Percentiles rank a stretch among this genome's conserved stretches.
Conservation (phyloP, 2,797 vertebrate genomes). For the Sebastes cheni region DNA sequence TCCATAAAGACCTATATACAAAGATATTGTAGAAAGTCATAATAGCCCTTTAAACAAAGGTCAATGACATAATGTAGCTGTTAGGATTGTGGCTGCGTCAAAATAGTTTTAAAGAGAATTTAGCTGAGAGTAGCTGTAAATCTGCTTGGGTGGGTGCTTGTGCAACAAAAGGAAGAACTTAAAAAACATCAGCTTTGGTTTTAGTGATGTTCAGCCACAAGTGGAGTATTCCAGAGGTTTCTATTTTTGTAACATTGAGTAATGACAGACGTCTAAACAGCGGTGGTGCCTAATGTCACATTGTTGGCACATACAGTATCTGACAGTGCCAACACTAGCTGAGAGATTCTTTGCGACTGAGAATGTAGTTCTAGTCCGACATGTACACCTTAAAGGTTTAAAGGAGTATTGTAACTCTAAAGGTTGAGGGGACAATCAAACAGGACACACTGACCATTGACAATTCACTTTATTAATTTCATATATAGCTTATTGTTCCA, state of each 20-base stretch:
- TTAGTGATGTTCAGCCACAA: slow-evolving; percentile 40
- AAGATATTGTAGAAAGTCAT: slow-evolving; percentile 38
- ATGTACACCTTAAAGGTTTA: background rate
- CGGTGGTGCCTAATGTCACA: slow-evolving; percentile 6
- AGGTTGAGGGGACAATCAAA: slow-evolving; percentile 8
- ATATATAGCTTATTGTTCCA: slow-evolving; percentile 80
- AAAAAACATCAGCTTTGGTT: slow-evolving; percentile 26
- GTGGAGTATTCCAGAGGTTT: slow-evolving; percentile 25
- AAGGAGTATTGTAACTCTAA: background rate
- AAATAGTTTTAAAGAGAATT: slow-evolving; percentile 41
- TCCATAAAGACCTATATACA: slow-evolving; percentile 49
- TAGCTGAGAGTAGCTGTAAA: slow-evolving; percentile 28
- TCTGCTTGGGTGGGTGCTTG: slow-evolving; percentile 41
- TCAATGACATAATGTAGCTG: slow-evolving; percentile 46
- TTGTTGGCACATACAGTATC: background rate
- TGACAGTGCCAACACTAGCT: background rate
- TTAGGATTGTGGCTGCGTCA: slow-evolving; percentile 47
- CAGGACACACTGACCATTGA: slow-evolving; percentile 19
- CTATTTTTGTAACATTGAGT: slow-evolving; percentile 31
- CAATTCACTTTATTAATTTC: slow-evolving; percentile 75
- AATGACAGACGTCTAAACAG: slow-evolving; percentile 33
- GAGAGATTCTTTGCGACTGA: background rate
- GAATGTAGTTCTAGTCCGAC: background rate
- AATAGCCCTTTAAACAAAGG: slow-evolving; percentile 53
- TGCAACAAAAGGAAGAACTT: slow-evolving; percentile 40